A percentile compares a stretch with the other conserved stretches of the same genome.
Conservation (phyloP, 1,140 invertebrate species). For the Lordiphosa stackelbergi region DNA sequence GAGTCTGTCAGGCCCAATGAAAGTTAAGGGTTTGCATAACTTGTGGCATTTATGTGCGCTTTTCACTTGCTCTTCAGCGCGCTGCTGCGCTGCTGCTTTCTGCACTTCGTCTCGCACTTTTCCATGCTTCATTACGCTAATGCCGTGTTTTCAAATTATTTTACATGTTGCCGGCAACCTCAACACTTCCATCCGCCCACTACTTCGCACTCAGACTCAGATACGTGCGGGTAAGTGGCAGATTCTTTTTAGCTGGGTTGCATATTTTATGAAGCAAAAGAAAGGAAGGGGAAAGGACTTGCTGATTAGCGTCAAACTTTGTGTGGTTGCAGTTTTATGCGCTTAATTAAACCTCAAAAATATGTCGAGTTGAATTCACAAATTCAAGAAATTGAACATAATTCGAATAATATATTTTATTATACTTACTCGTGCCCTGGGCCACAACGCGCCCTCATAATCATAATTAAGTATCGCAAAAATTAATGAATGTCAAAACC, state of each 20-base stretch:
- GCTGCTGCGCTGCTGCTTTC: slow-evolving; percentile 36
- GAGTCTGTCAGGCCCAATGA: slow-evolving; percentile 46
- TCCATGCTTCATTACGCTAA: slow-evolving; percentile 73
- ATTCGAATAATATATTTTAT: no score
- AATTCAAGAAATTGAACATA: no score
- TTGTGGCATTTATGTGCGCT: slow-evolving; percentile 74
- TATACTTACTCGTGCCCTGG: no score
- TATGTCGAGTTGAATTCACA: no score
- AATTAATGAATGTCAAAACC: slow-evolving; percentile 68
- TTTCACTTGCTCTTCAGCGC: slow-evolving; percentile 56
- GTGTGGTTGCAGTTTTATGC: slow-evolving; percentile 34
- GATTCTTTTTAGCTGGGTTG: slow-evolving; percentile 43
- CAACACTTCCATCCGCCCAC: neutral
- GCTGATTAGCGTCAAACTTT: slow-evolving; percentile 57
- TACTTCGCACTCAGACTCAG: slow-evolving; percentile 1
- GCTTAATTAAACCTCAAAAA: neutral
- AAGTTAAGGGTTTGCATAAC: slow-evolving; percentile 73
- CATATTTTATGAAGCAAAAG: slow-evolving; percentile 51
- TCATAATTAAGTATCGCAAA: slow-evolving; percentile 16
- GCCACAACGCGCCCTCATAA: slow-evolving; percentile 8
- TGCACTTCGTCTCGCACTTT: slow-evolving; percentile 33
- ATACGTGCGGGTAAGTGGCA: slow-evolving; percentile 38
- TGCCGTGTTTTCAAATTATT: slow-evolving; percentile 74
- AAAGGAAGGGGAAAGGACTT: slow-evolving; percentile 2
- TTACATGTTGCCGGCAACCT: slow-evolving; percentile 35